These are phyloP conservation scores for Neotragus moschatus DNA, from an alignment of 2,113 vertebrate genomes.

Conservation along the genomic window DNA sequence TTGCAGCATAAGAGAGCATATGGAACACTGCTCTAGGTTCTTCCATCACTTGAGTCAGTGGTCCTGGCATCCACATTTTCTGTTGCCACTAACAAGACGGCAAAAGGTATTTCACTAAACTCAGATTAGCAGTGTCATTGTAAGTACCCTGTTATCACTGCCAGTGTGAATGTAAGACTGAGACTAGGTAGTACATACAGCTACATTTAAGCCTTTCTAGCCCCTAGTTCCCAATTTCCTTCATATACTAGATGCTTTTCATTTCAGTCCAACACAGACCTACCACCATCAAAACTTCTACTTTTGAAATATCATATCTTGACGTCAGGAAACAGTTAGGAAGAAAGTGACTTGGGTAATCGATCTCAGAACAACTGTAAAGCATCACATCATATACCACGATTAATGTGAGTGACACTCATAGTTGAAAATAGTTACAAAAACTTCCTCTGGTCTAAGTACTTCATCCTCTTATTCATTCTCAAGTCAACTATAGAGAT, in stretches of 20 bases:
- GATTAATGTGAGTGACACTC: not conserved
- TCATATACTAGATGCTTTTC: not conserved
- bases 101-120: not conserved
- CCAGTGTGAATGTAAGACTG: not conserved
- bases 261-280: not conserved
- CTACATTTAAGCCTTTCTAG: not conserved
- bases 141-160: not conserved
- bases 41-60: not conserved
- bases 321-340: not conserved
- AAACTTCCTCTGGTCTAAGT: not conserved
- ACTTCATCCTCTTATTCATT: not conserved
- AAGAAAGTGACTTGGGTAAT: not conserved
- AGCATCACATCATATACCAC: not conserved
- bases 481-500: not conserved
- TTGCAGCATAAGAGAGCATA: not conserved
- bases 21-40: not conserved
- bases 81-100: accelerated
- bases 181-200: not conserved
- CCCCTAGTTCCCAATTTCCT: not conserved
- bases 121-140: not conserved
- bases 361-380: not conserved
- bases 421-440: not conserved
- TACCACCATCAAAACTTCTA: not conserved
- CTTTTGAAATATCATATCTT: not conserved
- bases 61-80: too few species aligned